These are phyloP conservation scores for Epinephelus malabaricus DNA, from an alignment of 2,797 vertebrate species.

Conservation along the genomic window DNA sequence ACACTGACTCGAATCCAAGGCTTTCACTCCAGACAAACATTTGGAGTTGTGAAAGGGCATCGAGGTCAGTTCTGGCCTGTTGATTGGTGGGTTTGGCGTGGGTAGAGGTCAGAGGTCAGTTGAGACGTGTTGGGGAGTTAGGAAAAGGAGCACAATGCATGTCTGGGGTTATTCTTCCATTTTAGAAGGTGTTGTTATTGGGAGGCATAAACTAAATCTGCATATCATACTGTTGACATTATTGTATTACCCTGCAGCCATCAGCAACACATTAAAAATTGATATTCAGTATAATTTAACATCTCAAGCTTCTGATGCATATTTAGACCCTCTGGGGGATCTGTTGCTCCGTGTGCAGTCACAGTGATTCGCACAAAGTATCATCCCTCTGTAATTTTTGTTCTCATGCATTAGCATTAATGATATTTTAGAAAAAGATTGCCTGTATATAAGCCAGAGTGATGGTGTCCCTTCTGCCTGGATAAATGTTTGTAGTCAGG, in stretches of 20 bases:
- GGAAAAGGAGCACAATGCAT: too few species aligned
- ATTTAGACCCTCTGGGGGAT: neutral
- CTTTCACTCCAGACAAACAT: constrained; percentile 1
- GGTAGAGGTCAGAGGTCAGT: constrained; percentile 5
- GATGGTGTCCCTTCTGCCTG: too few species aligned
- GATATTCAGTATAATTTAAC: too few species aligned
- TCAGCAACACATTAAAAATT: too few species aligned
- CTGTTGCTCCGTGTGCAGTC: neutral
- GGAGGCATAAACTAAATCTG: too few species aligned
- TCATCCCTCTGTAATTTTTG: neutral
- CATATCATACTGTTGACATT: too few species aligned
- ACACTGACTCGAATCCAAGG: neutral
- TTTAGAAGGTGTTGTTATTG: too few species aligned
- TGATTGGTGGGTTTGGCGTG: neutral
- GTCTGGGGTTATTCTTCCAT: too few species aligned
- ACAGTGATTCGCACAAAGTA: neutral
- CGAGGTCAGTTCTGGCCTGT: neutral
- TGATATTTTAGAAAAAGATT: neutral
- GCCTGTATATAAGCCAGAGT: neutral
- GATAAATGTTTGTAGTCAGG: neutral
- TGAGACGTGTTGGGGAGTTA: neutral
- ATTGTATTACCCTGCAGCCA: too few species aligned
- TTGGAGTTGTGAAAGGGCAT: constrained; percentile 5
- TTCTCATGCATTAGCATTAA: neutral
- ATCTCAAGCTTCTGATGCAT: neutral